Evolutionary conservation across 1,140 invertebrate species (phyloP).

Genomic region (Eciton burchellii): DNA sequence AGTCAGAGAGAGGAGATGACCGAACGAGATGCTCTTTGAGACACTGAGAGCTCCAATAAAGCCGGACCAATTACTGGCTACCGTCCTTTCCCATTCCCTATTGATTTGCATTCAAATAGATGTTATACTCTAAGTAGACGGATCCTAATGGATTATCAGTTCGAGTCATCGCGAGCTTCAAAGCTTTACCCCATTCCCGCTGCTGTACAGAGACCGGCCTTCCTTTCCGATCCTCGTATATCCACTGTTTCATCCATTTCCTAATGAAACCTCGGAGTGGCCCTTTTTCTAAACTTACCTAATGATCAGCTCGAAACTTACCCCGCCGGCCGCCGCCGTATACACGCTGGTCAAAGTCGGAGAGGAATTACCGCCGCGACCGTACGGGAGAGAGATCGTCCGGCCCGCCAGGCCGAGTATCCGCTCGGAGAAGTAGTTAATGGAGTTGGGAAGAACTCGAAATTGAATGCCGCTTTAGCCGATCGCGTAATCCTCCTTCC

Average conservation of each 20-base stretch:
- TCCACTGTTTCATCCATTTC: conserved; percentile 86
- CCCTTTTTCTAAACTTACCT: conserved; percentile 82
- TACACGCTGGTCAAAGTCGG: conserved; percentile 35
- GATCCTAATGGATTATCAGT: conserved; percentile 86
- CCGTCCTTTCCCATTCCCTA: conserved; percentile 85
- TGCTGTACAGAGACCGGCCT: conserved; percentile 70
- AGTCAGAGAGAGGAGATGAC: conserved; percentile 84
- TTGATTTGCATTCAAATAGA: conserved; percentile 86
- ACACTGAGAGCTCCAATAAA: conserved; percentile 86
- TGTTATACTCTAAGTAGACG: conserved; percentile 86
- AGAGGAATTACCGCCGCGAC: conserved; percentile 66
- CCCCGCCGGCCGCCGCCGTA: conserved; percentile 56
- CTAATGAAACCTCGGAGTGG: conserved; percentile 83
- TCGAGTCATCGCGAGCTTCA: conserved; percentile 85
- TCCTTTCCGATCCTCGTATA: conserved; percentile 83
- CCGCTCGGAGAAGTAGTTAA: conserved; percentile 62
- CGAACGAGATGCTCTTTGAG: conserved; percentile 86
- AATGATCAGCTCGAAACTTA: conserved; percentile 77
- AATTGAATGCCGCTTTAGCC: conserved; percentile 66
- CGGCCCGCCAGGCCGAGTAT: conserved; percentile 53
- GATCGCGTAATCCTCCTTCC: conserved; percentile 55
- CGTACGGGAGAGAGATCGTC: conserved; percentile 53
- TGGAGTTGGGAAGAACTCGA: conserved; percentile 53
- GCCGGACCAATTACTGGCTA: conserved; percentile 85
- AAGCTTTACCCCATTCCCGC: conserved; percentile 76